These are phyloP conservation scores for Rhipidura dahli DNA, from an alignment of 2,113 vertebrate genomes.

Conservation along the genomic window DNA sequence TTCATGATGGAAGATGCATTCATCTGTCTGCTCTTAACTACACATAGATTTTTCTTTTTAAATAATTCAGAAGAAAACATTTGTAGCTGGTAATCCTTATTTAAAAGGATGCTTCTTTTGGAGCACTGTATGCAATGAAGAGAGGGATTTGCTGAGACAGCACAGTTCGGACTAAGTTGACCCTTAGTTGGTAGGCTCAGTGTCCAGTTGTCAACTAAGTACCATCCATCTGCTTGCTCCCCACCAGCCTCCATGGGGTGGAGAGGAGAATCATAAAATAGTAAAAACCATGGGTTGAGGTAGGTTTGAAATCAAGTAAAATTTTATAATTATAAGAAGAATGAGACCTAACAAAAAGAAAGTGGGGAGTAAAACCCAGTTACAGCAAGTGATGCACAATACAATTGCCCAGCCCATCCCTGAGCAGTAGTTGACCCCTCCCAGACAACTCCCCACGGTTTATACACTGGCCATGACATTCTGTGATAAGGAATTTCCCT, in stretches of 20 bases:
- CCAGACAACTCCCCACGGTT: background rate
- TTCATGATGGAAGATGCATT: background rate
- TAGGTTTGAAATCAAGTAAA: background rate
- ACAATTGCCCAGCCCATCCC: background rate
- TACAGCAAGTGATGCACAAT: background rate
- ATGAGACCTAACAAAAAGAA: background rate
- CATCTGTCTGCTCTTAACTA: background rate
- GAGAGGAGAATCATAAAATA: background rate
- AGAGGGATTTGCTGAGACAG: background rate
- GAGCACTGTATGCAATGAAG: background rate
- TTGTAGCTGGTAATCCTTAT: background rate
- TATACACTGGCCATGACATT: background rate
- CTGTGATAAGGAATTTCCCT: background rate
- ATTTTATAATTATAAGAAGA: background rate
- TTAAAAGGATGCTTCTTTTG: background rate
- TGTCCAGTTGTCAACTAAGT: background rate
- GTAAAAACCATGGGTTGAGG: background rate
- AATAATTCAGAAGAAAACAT: background rate
- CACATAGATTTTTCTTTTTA: background rate
- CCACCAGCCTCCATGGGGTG: background rate
- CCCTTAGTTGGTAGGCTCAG: background rate
- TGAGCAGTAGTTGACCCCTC: background rate
- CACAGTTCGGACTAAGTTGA: background rate
- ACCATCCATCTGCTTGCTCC: background rate
- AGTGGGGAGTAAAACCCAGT: background rate